Conservation (phyloP, 2,113 vertebrate genomes). For the Scalopus aquaticus region DNA sequence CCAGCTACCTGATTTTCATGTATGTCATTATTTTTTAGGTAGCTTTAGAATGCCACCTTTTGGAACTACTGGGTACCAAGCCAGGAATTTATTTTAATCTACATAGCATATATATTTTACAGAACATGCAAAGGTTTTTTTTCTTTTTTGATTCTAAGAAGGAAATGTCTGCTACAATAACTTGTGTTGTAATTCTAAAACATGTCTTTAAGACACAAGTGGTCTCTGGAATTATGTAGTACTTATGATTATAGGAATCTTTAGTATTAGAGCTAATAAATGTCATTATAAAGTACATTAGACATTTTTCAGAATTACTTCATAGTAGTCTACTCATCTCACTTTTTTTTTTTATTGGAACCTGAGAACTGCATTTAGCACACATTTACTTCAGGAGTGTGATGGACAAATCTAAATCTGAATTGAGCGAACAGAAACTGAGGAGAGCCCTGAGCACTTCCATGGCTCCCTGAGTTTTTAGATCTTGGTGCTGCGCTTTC, state of each 20-base stretch:
- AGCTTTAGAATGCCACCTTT: conserved; percentile 31
- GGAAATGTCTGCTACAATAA: background rate
- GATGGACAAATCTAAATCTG: background rate
- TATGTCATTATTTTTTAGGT: conserved; percentile 29
- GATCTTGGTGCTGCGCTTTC: background rate
- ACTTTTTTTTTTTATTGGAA: background rate
- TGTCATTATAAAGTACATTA: background rate
- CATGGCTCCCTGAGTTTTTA: background rate
- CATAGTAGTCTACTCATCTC: background rate
- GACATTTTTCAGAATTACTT: conserved; percentile 16
- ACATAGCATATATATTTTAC: background rate
- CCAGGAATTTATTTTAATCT: conserved; percentile 32
- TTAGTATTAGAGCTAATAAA: background rate
- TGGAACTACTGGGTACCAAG: conserved; percentile 9
- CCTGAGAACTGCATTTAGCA: background rate
- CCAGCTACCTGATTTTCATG: conserved; percentile 18
- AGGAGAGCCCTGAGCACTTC: background rate
- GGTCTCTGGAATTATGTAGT: background rate
- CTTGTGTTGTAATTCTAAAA: conserved; percentile 46
- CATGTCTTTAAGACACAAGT: conserved; percentile 36
- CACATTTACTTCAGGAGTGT: background rate
- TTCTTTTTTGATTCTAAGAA: background rate
- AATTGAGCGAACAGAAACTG: background rate
- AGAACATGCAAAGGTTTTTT: background rate
- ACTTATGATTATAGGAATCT: conserved; percentile 5